Evolutionary conservation across 1,140 invertebrate genomes (phyloP).

Genomic region (Tachypleus tridentatus): DNA sequence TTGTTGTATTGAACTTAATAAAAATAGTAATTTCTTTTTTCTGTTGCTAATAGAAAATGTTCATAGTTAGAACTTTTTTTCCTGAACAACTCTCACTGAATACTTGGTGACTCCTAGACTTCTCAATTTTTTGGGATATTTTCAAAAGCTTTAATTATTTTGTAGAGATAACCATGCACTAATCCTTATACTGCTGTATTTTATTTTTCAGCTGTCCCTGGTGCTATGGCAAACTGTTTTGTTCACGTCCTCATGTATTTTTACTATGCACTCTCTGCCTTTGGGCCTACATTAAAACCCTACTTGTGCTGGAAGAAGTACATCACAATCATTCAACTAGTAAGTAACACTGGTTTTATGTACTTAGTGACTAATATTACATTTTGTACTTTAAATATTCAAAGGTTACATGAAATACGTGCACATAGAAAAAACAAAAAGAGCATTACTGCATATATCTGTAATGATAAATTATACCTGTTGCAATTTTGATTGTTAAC

Average conservation of each 20-base stretch:
- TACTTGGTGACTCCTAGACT: no score
- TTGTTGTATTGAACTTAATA: no score
- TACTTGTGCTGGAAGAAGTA: constrained; percentile 40
- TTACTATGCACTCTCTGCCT: constrained; percentile 34
- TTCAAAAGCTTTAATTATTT: neutral
- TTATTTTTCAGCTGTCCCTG: constrained; percentile 56
- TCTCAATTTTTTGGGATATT: no score
- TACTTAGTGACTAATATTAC: neutral
- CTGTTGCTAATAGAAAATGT: no score
- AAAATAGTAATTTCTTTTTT: no score
- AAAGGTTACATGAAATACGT: neutral
- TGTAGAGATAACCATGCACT: neutral
- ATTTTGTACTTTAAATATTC: neutral
- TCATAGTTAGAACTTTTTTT: no score
- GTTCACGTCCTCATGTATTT: constrained; percentile 37
- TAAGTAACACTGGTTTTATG: constrained; percentile 19
- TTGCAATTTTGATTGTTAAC: no score
- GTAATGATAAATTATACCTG: no score
- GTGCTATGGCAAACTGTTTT: constrained; percentile 68
- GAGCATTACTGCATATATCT: neutral
- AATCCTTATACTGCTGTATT: neutral
- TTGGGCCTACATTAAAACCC: constrained; percentile 32
- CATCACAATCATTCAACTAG: constrained; percentile 27
- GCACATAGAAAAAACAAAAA: neutral
- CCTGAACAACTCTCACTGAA: no score